Percentiles rank a stretch among this genome's conserved stretches.
Conservation (phyloP, 1,140 invertebrate species). For the Bombus breviceps region DNA sequence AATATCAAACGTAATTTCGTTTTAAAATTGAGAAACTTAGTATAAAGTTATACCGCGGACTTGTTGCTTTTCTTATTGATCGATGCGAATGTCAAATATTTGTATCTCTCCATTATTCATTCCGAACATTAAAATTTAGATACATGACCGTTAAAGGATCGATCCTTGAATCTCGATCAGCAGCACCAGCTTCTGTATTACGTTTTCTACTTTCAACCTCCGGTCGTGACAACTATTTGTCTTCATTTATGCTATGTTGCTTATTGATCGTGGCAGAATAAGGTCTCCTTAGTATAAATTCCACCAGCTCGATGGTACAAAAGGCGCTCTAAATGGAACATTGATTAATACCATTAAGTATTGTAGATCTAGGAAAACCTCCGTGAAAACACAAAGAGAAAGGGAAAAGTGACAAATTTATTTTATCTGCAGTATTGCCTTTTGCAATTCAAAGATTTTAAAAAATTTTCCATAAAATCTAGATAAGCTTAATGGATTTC, state of each 20-base stretch:
- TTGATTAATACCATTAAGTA: slow-evolving; percentile 43
- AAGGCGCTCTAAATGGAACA: slow-evolving; percentile 30
- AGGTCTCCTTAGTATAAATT: slow-evolving; percentile 52
- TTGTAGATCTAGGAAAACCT: slow-evolving; percentile 14
- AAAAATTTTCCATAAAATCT: not conserved
- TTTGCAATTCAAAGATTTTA: not conserved
- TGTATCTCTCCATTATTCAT: not conserved
- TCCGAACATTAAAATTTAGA: slow-evolving; percentile 24
- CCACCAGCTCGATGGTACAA: slow-evolving; percentile 12
- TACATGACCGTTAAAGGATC: slow-evolving; percentile 8
- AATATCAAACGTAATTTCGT: not conserved
- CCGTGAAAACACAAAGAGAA: not conserved
- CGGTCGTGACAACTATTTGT: slow-evolving; percentile 46
- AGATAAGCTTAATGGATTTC: not conserved
- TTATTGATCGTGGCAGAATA: slow-evolving; percentile 67
- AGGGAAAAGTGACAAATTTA: too few species aligned
- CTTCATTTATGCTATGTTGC: slow-evolving; percentile 47
- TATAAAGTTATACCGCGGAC: not conserved
- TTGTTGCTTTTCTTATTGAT: not conserved
- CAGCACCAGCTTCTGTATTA: not conserved
- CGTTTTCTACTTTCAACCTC: slow-evolving; percentile 18
- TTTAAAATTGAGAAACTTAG: not conserved
- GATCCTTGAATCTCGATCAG: slow-evolving; percentile 29
- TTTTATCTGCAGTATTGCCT: not conserved
- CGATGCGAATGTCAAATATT: not conserved